Percentiles rank a stretch among this genome's conserved stretches.
Conservation (phyloP, 2,888 invertebrate species). For the Limnephilus auricula region DNA sequence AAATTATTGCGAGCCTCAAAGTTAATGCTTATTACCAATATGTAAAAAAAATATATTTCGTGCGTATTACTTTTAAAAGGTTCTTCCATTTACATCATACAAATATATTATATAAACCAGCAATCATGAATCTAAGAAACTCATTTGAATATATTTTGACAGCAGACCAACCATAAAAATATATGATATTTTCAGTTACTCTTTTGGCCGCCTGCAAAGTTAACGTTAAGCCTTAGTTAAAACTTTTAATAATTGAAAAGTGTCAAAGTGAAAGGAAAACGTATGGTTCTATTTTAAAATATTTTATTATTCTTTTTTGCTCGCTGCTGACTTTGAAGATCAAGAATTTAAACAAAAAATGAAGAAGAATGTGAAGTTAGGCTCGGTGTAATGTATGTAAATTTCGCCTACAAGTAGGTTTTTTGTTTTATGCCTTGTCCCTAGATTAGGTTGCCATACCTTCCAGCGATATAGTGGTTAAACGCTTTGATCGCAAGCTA, state of each 20-base stretch:
- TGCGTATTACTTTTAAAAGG: no score
- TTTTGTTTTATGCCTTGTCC: conserved; percentile 53
- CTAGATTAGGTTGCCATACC: conserved; percentile 20
- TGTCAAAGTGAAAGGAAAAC: not conserved
- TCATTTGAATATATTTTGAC: not conserved
- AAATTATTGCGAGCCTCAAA: no score
- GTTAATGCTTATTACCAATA: no score
- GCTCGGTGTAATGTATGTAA: conserved; percentile 16
- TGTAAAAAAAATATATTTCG: no score
- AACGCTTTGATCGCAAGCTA: conserved; percentile 28
- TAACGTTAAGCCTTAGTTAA: not conserved
- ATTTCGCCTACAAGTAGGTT: conserved; percentile 34
- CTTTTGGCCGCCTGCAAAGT: not conserved
- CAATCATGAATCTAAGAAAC: no score
- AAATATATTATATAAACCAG: no score
- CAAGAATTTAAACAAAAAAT: not conserved
- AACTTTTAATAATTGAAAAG: not conserved
- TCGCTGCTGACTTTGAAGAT: not conserved
- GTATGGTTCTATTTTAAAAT: not conserved
- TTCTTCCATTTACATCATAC: no score
- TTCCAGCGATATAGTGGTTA: conserved; percentile 27
- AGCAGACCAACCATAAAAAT: not conserved
- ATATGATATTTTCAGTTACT: not conserved
- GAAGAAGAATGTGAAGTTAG: not conserved
- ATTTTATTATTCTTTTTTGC: not conserved